Evolutionary conservation across 37 sponge, comb jelly and placozoan species (phyloP).

Genomic region (Aphrocallistes beatrix): DNA sequence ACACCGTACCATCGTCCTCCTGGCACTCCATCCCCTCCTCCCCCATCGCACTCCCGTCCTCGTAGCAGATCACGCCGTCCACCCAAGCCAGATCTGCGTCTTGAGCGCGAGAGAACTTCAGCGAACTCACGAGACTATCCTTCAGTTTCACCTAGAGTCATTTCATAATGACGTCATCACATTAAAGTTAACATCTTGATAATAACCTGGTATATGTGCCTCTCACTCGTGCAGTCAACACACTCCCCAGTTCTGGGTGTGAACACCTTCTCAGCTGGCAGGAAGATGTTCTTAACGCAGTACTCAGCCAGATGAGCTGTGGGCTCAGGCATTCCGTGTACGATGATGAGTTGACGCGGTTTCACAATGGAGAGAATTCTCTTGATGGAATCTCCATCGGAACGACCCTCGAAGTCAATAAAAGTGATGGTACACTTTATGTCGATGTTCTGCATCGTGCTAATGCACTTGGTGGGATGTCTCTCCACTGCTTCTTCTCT

Average conservation of each 20-base stretch:
- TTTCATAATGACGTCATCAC: not conserved
- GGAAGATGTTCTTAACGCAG: constrained; percentile 36
- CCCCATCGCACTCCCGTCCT: constrained; percentile 17
- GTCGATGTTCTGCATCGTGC: constrained; percentile 32
- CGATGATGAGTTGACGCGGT: constrained; percentile 86
- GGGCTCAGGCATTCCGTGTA: constrained; percentile 69
- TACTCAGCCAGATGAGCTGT: constrained; percentile 60
- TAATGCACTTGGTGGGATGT: constrained; percentile 52
- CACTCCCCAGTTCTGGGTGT: constrained; percentile 77
- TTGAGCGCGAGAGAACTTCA: constrained; percentile 70
- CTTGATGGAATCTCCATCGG: constrained; percentile 97
- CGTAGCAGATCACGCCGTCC: constrained; percentile 50
- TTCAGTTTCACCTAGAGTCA: constrained; percentile 67
- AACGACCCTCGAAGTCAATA: constrained; percentile 96
- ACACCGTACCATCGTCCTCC: not conserved
- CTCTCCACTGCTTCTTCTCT: constrained; percentile 20
- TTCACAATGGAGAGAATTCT: constrained; percentile 82
- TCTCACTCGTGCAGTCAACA: constrained; percentile 81
- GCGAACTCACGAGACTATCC: constrained; percentile 76
- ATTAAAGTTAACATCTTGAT: not conserved
- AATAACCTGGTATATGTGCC: constrained; percentile 73
- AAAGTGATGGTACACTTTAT: constrained; percentile 68
- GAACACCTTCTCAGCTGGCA: constrained; percentile 58
- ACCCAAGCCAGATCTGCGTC: constrained; percentile 92
- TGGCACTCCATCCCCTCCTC: not conserved